These are phyloP conservation scores for Acanthoscelides obtectus DNA, from an alignment of 2,888 invertebrate species.

Conservation along the genomic window DNA sequence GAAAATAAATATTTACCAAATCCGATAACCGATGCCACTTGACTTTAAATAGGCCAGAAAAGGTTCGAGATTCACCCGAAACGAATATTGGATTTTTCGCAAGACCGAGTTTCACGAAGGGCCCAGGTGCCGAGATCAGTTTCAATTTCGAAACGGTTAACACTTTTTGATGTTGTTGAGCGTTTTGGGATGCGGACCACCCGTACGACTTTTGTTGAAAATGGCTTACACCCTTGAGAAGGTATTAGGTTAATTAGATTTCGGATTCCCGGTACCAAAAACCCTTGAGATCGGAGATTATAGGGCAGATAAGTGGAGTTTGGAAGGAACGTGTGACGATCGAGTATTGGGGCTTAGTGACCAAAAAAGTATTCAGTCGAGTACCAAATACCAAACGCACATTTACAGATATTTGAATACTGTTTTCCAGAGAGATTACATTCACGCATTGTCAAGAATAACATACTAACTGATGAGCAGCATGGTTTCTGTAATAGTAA, in stretches of 20 bases:
- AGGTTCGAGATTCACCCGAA: background rate
- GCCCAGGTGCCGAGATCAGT: constrained; percentile 12
- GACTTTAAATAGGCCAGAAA: constrained; percentile 20
- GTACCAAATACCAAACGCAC: no score
- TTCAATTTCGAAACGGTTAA: constrained; percentile 25
- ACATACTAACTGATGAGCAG: no score
- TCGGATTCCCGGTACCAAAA: background rate
- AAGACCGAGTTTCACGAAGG: background rate
- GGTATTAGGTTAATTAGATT: background rate
- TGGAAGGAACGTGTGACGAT: background rate
- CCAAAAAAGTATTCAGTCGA: no score
- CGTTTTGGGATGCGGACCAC: background rate
- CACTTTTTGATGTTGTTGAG: constrained; percentile 15
- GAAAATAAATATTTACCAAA: constrained; percentile 25
- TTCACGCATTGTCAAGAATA: no score
- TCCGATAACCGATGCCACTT: constrained; percentile 18
- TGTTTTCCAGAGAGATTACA: no score
- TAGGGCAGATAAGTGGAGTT: background rate
- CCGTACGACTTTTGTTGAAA: background rate
- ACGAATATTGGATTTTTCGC: background rate
- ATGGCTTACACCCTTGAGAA: background rate
- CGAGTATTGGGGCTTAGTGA: no score
- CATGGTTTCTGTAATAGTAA: no score
- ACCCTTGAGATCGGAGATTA: background rate
- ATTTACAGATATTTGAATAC: no score